Percentiles rank a stretch among this genome's conserved stretches.
Evolutionary conservation across 2,888 invertebrate species (phyloP).

Genomic region (Leucoptera coffeella): DNA sequence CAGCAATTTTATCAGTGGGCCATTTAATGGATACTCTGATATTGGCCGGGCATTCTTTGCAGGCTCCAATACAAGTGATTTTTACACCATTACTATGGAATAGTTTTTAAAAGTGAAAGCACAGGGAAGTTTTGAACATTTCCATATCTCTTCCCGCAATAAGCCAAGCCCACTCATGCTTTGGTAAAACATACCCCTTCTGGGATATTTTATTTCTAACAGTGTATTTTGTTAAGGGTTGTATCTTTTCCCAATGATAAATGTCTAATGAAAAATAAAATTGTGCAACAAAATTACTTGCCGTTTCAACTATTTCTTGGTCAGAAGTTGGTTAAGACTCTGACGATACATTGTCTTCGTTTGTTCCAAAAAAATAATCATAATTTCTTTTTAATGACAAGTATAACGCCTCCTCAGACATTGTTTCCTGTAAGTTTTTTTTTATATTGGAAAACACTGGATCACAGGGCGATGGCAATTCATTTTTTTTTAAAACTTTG

Average conservation of each 20-base stretch:
- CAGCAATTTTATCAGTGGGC: not conserved
- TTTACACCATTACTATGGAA: not conserved
- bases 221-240: too few species aligned
- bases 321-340: not conserved
- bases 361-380: not conserved
- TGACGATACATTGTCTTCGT: not conserved
- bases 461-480: not conserved
- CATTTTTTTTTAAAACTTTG: not conserved
- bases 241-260: not conserved
- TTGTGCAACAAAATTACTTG: not conserved
- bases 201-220: not conserved
- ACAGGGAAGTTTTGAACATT: not conserved
- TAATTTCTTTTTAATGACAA: not conserved
- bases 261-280: not conserved
- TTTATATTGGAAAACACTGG: too few species aligned
- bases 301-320: not conserved
- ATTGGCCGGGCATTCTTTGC: too few species aligned
- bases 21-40: not conserved
- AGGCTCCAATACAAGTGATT: not conserved
- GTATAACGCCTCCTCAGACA: not conserved
- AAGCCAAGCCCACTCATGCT: not conserved
- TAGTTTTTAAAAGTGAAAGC: not conserved
- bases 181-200: not conserved
- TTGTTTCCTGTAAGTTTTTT: too few species aligned
- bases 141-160: conserved; percentile 1